These are phyloP conservation scores for Cyclura pinguis DNA, from an alignment of 2,797 vertebrate genomes.

Conservation along the genomic window DNA sequence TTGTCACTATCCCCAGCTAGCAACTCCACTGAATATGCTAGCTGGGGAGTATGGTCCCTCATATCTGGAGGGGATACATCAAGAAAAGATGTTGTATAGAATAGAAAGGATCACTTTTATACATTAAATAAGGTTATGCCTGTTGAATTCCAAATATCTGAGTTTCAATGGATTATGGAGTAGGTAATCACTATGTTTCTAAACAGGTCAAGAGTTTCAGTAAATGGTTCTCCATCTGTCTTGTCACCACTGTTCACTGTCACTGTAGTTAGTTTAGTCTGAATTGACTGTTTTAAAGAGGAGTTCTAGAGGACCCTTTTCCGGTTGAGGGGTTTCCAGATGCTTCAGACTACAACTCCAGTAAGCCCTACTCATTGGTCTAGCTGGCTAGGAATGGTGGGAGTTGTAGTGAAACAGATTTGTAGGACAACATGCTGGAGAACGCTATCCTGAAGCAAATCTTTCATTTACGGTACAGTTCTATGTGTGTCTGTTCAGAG, in stretches of 20 bases:
- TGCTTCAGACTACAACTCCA: background rate
- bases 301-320: background rate
- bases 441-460: background rate
- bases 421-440: background rate
- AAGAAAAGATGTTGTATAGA: background rate
- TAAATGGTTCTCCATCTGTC: background rate
- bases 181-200: background rate
- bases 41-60: background rate
- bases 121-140: background rate
- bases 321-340: background rate
- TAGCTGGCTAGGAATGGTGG: background rate
- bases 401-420: background rate
- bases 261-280: background rate
- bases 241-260: background rate
- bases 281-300: background rate
- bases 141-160: background rate
- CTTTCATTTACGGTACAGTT: background rate
- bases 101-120: background rate
- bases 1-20: background rate
- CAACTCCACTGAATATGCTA: background rate
- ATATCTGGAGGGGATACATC: background rate
- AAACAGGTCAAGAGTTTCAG: background rate
- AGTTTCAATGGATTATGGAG: background rate
- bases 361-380: background rate
- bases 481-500: background rate